Evolutionary conservation across 2,113 vertebrate species (phyloP), one percentile per base, ranked within the genome.

Genomic region (Diphyllodes magnificus): DNA sequence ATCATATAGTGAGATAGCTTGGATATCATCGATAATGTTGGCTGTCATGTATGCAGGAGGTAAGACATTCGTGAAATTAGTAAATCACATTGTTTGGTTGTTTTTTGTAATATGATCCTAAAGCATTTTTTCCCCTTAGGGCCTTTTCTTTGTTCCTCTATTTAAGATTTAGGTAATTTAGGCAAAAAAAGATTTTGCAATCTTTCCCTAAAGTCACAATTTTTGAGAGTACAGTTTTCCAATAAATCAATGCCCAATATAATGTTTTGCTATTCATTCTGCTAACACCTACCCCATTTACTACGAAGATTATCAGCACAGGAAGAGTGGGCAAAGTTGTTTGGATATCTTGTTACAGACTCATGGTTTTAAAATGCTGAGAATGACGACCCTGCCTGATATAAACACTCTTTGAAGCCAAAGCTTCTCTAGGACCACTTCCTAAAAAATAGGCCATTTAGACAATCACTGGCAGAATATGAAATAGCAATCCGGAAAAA

Each of bases 41-140:
- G 99, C 99, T 30, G 98, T 99, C 94, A 99, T 99, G 99, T 99
- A 99, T n/a, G 99, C 99, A 76, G 99, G 99, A 98, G 99, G 99
- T 99, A 98, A 98, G 98, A 31, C 7, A 87, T 56, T 89, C 11
- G 4, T 47, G n/a, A 91, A 68, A 75, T 78, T 71, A 66, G 15
- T 21, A 40, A 73, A 84, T 77, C 35, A 7, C 17, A 37, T 53
- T 25, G 23, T 4, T 80, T 44, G 8, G 6, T 27, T 65, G 15
- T 0, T 37, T 40, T 37, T 35, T 19, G n/a, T 14, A 13, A 11
- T 53, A 8, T 50, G n/a, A 1, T 89, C 37, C 37, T 85, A 64
- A 82, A 61, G 13, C 23, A 39, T 49, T 53, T 66, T 81, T 59
- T 15, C 16, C 27, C 11, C 7, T 81, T 44, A 65, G 5, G 2